Evolutionary conservation across 2,113 vertebrate species (phyloP).

Genomic region (Corythaixoides concolor): DNA sequence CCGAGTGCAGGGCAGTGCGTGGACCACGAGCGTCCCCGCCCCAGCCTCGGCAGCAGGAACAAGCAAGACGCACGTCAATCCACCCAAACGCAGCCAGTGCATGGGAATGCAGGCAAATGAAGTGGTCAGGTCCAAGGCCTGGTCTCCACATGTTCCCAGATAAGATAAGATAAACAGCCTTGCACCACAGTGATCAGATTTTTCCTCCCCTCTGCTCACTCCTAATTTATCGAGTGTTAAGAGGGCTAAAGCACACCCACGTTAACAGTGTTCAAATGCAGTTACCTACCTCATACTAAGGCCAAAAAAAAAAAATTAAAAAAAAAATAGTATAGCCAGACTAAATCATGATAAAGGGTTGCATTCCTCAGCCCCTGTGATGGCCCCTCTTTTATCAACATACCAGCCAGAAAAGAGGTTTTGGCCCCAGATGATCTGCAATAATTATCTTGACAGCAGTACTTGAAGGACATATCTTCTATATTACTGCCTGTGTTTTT

Average conservation of each 20-base stretch:
- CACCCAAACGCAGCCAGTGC: neutral
- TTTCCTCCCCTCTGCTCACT: neutral
- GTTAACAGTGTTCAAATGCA: neutral
- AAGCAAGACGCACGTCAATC: neutral
- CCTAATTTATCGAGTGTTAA: neutral
- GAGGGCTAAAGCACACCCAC: neutral
- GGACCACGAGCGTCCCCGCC: rapidly evolving
- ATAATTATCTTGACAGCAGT: neutral
- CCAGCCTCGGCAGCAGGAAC: neutral
- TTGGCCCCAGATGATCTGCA: neutral
- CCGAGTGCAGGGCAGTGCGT: rapidly evolving
- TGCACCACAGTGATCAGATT: rapidly evolving
- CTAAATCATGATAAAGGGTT: neutral
- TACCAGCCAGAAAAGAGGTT: neutral
- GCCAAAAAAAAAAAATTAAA: neutral
- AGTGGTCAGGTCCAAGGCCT: neutral
- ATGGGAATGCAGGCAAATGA: neutral
- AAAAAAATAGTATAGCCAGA: neutral
- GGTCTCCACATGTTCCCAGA: neutral
- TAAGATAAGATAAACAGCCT: neutral
- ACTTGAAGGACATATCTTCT: neutral
- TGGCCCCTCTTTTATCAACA: neutral
- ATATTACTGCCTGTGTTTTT: neutral
- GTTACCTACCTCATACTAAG: neutral
- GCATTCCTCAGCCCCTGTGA: neutral